phyloP scores from a whole-genome alignment of 1,140 invertebrate genomes.

The Drosophila nigromelanica region DNA sequence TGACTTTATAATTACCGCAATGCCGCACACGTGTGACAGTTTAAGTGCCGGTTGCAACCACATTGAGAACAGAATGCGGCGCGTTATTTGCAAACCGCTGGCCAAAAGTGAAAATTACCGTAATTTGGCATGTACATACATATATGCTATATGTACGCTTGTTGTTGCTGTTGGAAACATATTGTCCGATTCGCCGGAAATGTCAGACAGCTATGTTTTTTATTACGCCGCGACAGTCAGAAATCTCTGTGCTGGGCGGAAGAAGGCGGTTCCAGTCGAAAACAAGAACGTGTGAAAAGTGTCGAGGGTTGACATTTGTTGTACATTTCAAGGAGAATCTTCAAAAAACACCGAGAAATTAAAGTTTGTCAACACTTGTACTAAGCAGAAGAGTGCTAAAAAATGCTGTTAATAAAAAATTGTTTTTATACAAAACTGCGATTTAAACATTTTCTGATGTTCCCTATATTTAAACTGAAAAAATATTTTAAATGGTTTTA shows the following conservation, averaged over 20 bases:
- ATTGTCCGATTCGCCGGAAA: constrained; percentile 52
- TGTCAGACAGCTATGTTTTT: constrained; percentile 36
- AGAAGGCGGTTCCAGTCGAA: constrained; percentile 9
- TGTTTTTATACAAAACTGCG: too few relatives aligned
- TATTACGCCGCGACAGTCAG: constrained; percentile 1
- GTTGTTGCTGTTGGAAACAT: constrained; percentile 2
- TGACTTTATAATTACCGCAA: constrained; percentile 82
- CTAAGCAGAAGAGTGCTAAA: too few relatives aligned
- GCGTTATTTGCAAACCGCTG: constrained; percentile 71
- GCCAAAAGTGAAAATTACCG: constrained; percentile 70
- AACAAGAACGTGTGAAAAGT: constrained; percentile 34
- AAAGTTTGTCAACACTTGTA: too few relatives aligned
- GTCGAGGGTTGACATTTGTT: constrained; percentile 32
- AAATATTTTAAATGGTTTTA: too few relatives aligned
- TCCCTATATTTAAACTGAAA: too few relatives aligned
- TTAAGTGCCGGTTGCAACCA: constrained; percentile 76
- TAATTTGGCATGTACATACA: constrained; percentile 58
- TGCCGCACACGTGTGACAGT: constrained; percentile 75
- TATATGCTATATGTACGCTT: not conserved
- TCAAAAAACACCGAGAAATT: not conserved
- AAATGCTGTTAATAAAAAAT: too few relatives aligned
- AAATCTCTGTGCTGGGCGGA: constrained; percentile 50
- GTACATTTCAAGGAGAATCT: not conserved
- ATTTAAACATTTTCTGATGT: too few relatives aligned
- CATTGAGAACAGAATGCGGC: constrained; percentile 44